A percentile compares a stretch with the other conserved stretches of the same genome.
Evolutionary conservation across 2,888 invertebrate genomes (phyloP).

Genomic region (Caradrina clavipalpis): DNA sequence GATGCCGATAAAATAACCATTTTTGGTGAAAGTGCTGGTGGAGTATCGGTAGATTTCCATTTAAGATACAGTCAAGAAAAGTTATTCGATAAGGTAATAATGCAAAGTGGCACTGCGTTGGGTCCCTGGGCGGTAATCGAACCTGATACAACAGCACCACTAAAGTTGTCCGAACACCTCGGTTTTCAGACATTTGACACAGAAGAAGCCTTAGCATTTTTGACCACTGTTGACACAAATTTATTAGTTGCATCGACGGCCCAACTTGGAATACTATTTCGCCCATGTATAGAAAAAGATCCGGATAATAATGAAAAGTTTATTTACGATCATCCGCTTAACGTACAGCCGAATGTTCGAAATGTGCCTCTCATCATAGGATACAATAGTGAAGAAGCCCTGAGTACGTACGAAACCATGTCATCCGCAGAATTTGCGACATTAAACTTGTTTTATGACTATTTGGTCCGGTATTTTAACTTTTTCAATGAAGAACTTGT

Average conservation of each 20-base stretch:
- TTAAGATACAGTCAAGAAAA: slow-evolving; percentile 71
- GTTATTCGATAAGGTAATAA: slow-evolving; percentile 74
- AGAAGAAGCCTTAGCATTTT: slow-evolving; percentile 71
- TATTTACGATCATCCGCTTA: slow-evolving; percentile 68
- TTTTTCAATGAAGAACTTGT: slow-evolving; percentile 59
- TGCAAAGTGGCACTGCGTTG: slow-evolving; percentile 74
- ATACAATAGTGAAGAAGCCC: slow-evolving; percentile 67
- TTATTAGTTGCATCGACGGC: slow-evolving; percentile 69
- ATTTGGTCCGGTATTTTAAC: slow-evolving; percentile 61
- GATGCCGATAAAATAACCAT: slow-evolving; percentile 75
- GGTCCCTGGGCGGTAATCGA: slow-evolving; percentile 60
- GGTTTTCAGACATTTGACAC: slow-evolving; percentile 67
- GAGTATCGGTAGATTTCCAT: slow-evolving; percentile 72
- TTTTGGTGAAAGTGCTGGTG: slow-evolving; percentile 79
- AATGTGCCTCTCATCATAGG: slow-evolving; percentile 70
- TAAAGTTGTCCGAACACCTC: slow-evolving; percentile 70
- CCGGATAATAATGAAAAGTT: slow-evolving; percentile 67
- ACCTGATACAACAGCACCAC: slow-evolving; percentile 64
- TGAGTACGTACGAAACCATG: slow-evolving; percentile 41
- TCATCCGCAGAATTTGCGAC: slow-evolving; percentile 50
- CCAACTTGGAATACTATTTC: slow-evolving; percentile 59
- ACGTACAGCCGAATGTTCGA: slow-evolving; percentile 58
- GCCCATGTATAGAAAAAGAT: slow-evolving; percentile 74
- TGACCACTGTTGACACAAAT: slow-evolving; percentile 67
- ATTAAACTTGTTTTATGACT: slow-evolving; percentile 55